Percentiles rank a stretch among this genome's conserved stretches.
These are phyloP conservation scores for Bibio marci DNA, from an alignment of 2,888 invertebrate genomes.

Conservation along the genomic window DNA sequence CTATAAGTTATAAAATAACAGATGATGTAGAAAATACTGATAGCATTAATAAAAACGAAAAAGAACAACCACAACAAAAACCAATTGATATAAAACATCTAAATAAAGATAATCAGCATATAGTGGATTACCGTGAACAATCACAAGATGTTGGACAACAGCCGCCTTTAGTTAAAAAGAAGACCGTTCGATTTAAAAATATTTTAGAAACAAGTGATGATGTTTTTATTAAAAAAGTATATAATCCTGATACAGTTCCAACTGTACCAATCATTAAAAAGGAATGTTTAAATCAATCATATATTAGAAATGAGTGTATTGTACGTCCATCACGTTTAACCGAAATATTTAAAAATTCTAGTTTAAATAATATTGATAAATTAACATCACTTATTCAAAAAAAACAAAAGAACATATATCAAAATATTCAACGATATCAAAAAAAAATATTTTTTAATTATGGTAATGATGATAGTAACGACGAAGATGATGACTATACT, in stretches of 20 bases:
- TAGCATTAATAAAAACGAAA: too few relatives aligned
- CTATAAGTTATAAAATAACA: too few relatives aligned
- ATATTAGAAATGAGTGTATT: conserved; percentile 39
- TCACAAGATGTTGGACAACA: conserved; percentile 2
- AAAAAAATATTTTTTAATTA: too few relatives aligned
- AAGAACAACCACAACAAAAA: too few relatives aligned
- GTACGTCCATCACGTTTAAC: conserved; percentile 44
- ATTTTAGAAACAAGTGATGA: conserved; percentile 43
- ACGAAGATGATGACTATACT: conserved; percentile 26
- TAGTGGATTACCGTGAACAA: conserved; percentile 2
- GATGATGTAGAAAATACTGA: too few relatives aligned
- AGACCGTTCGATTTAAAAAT: conserved; percentile 46
- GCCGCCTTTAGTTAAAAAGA: conserved; percentile 26
- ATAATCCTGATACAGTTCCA: conserved; percentile 40
- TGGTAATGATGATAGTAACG: conserved; percentile 12
- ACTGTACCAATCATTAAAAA: conserved; percentile 45
- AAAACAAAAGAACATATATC: too few relatives aligned
- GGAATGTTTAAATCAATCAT: conserved; percentile 34
- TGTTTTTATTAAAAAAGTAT: conserved; percentile 37
- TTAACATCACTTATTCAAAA: conserved; percentile 12
- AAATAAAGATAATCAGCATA: neutral
- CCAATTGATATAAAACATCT: too few relatives aligned
- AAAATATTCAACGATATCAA: too few relatives aligned
- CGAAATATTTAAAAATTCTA: conserved; percentile 36
- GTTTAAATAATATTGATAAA: conserved; percentile 29